These are phyloP conservation scores for Chondrilla cf. caribensis DNA, from an alignment of 37 sponge, comb jelly and placozoan genomes.

Conservation along the genomic window DNA sequence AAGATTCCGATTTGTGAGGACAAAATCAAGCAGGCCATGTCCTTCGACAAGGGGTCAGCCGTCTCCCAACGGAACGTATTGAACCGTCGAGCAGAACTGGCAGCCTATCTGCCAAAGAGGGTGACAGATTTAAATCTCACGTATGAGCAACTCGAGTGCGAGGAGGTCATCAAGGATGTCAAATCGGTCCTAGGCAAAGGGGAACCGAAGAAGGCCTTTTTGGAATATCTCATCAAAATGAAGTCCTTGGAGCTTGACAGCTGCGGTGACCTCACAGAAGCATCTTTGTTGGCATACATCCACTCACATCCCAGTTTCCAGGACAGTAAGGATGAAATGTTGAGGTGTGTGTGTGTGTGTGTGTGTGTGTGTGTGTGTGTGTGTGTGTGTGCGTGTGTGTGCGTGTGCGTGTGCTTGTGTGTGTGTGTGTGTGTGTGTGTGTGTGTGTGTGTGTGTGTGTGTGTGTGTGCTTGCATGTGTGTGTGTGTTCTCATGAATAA, in stretches of 20 bases:
- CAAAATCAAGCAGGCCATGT: neutral
- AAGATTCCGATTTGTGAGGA: neutral
- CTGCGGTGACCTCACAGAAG: conserved; percentile 31
- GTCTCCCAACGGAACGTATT: neutral
- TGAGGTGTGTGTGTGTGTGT: conserved; percentile 11
- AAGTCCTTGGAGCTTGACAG: conserved; percentile 9
- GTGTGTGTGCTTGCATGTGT: conserved; percentile 7
- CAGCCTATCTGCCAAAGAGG: conserved; percentile 27
- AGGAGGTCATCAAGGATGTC: conserved; percentile 36
- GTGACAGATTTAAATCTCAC: conserved; percentile 27
- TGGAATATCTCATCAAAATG: conserved; percentile 36
- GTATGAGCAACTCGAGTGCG: conserved; percentile 12
- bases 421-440: too few relatives aligned
- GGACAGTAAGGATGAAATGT: neutral
- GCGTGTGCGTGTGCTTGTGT: conserved; percentile 3
- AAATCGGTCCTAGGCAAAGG: conserved; percentile 16
- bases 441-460: conserved; percentile 2
- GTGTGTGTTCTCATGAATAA: too few relatives aligned
- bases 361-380: conserved; percentile 29
- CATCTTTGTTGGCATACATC: conserved; percentile 15
- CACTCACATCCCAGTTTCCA: neutral
- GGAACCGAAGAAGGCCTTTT: conserved; percentile 33
- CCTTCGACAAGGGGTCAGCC: conserved; percentile 24
- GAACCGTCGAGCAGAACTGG: neutral
- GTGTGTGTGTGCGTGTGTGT: conserved; percentile 13